phyloP scores from a whole-genome alignment of 2,113 vertebrate species.

The Nanorana parkeri region DNA sequence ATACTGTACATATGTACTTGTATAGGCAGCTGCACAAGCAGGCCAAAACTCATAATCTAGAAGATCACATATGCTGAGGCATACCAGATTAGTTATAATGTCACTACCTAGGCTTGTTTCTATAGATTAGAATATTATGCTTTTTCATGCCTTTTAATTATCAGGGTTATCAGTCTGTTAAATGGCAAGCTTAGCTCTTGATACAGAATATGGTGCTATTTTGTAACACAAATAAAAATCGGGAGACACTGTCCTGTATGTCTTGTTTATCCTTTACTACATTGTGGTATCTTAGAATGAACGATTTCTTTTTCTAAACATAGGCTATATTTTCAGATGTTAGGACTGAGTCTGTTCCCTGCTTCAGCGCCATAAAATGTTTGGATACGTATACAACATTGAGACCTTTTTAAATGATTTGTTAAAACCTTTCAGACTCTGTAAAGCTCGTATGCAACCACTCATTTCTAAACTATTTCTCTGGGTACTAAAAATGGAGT shows the following conservation, averaged over 20 bases:
- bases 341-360: not conserved
- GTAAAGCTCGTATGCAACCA: not conserved
- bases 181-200: too few relatives aligned
- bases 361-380: not conserved
- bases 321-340: not conserved
- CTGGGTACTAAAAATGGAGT: not conserved
- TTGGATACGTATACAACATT: not conserved
- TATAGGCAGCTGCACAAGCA: slow-evolving; percentile 1
- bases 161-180: too few relatives aligned
- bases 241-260: too few relatives aligned
- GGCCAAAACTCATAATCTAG: not conserved
- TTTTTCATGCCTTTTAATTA: too few relatives aligned
- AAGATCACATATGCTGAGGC: not conserved
- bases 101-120: too few relatives aligned
- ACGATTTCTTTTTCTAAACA: not conserved
- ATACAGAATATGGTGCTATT: too few relatives aligned
- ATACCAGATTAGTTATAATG: not conserved
- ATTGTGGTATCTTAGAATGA: slow-evolving; percentile 2
- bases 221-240: too few relatives aligned
- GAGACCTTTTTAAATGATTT: not conserved
- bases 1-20: slow-evolving; percentile 47
- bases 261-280: not conserved
- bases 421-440: not conserved
- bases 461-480: slow-evolving; percentile 6
- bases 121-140: too few relatives aligned